A percentile compares a stretch with the other conserved stretches of the same genome.
Evolutionary conservation across 2,797 vertebrate species (phyloP).

Genomic region (Euthynnus affinis): DNA sequence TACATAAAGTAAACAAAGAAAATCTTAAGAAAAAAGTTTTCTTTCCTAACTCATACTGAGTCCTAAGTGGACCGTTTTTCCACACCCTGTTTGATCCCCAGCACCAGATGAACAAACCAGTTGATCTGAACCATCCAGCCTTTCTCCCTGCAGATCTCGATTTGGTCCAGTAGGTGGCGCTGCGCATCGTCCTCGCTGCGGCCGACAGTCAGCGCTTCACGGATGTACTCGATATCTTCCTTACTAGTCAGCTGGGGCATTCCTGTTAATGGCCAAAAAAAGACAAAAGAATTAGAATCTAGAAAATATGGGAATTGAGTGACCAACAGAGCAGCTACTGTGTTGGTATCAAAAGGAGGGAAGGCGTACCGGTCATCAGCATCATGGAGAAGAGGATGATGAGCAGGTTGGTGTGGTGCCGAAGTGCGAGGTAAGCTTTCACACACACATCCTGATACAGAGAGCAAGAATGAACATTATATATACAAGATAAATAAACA

Average conservation of each 20-base stretch:
- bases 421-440: constrained; percentile 95
- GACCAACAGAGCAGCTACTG: background rate
- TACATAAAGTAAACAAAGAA: constrained; percentile 3
- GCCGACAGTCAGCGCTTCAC: constrained; percentile 95
- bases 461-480: background rate
- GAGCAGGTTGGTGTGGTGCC: constrained; percentile 97
- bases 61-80: constrained; percentile 94
- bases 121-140: constrained; percentile 99
- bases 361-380: constrained; percentile 89
- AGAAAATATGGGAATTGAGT: background rate
- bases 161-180: constrained; percentile 97
- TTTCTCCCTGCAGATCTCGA: constrained; percentile 98
- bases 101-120: constrained; percentile 98
- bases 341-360: constrained; percentile 38
- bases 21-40: background rate
- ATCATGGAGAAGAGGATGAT: constrained; percentile 99
- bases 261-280: constrained; percentile 71
- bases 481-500: background rate
- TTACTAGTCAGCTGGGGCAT: constrained; percentile 99
- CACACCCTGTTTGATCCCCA: constrained; percentile 98
- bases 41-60: background rate
- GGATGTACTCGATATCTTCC: constrained; percentile 98
- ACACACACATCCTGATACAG: constrained; percentile 91
- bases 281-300: background rate
- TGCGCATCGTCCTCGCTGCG: constrained; percentile 93